Evolutionary conservation across 2,888 invertebrate genomes (phyloP), one percentile per base, ranked within the genome.

Genomic region (Caradrina clavipalpis): DNA sequence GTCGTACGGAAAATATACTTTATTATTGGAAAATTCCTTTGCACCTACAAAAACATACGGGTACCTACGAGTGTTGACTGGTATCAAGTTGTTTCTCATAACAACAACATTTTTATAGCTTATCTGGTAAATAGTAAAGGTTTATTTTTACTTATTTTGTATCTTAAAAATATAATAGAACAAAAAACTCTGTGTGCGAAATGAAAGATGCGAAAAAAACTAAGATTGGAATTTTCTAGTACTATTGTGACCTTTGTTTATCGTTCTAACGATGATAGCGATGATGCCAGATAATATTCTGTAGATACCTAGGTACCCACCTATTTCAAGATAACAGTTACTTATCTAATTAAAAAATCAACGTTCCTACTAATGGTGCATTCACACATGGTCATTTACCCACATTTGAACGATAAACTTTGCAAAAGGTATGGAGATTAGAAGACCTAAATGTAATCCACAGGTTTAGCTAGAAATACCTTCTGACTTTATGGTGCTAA

Each of bases 251-350:
- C 42, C 42, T 42, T 54, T 56, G 6, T 69, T 69, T 56, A 42
- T 69, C 21, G 13, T 49, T 35, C 19, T 22, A 42, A 35, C 21
- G 8, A 31, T 72, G 26, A 71, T 72, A 53, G 11, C 31, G 8
- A 57, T 54, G 31, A 49, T 45, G 58, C 11, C 11, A 26, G n/a
- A n/a, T n/a, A 50, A 59, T 54, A 39, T 70, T 51, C 4, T 19
- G 17, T 21, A 39, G 2, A 3, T 13, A 13, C 13, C 13, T 39
- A 35, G 8, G 8, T 8, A 39, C 13, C 21, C 6, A n/a, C 15
- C 4, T 45, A 55, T 66, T 13, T 22, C 7, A 15, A 49, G 58
- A 59, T 73, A 50, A 45, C 17, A 35, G 11, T 15, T n/a, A 42
- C 19, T 19, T 62, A 61, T 15, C 11, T 31, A 15, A 62, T 39